Percentiles rank a stretch among this genome's conserved stretches.
Evolutionary conservation across 2,888 invertebrate species (phyloP).

Genomic region (Dromius quadrimaculatus): DNA sequence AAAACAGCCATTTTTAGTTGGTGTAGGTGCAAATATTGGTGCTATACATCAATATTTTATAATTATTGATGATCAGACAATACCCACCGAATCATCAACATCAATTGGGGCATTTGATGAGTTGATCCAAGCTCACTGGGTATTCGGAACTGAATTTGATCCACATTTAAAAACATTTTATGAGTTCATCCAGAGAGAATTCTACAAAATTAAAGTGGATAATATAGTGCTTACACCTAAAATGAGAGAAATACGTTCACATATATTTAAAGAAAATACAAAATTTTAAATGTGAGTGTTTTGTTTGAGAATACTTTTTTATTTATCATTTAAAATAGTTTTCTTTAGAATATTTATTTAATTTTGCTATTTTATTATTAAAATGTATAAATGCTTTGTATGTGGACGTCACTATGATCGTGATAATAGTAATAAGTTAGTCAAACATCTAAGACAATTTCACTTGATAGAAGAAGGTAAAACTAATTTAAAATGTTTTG

Average conservation of each 20-base stretch:
- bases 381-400: background rate
- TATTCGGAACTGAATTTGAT: background rate
- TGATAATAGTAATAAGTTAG: background rate
- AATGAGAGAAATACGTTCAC: background rate
- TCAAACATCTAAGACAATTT: background rate
- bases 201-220: conserved; percentile 1
- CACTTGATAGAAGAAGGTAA: background rate
- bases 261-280: too few species aligned
- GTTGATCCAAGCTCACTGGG: background rate
- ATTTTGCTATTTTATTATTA: background rate
- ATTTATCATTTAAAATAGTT: background rate
- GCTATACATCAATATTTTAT: background rate
- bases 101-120: background rate
- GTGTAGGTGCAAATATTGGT: background rate
- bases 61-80: background rate
- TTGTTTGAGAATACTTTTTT: background rate
- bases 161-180: background rate
- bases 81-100: background rate
- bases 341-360: background rate
- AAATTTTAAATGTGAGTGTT: too few species aligned
- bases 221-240: conserved; percentile 2
- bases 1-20: background rate
- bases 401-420: too few species aligned
- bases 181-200: background rate
- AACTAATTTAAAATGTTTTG: conserved; percentile 6